Evolutionary conservation across 2,888 invertebrate species (phyloP).

Genomic region (Polia nebulosa): DNA sequence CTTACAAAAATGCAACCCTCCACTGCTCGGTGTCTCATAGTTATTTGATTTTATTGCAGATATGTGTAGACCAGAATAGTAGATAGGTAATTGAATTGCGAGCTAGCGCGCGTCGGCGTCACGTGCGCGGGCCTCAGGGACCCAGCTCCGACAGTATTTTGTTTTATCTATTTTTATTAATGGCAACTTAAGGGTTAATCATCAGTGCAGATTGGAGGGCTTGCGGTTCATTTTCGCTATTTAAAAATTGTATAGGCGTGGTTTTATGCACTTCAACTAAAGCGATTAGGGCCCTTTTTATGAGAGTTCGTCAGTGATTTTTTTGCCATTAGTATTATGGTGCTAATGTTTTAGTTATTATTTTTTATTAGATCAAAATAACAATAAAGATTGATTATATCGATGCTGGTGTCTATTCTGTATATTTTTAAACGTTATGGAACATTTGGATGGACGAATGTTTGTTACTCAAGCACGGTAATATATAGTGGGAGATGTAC

Average conservation of each 20-base stretch:
- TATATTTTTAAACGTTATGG: not conserved
- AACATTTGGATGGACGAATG: too few species aligned
- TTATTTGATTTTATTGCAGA: constrained; percentile 78
- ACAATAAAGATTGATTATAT: not conserved
- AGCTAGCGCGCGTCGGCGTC: constrained; percentile 76
- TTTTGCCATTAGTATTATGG: constrained; percentile 37
- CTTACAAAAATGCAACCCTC: constrained; percentile 50
- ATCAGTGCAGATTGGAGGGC: constrained; percentile 81
- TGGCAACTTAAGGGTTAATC: constrained; percentile 84
- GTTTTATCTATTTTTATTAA: constrained; percentile 90
- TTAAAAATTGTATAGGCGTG: constrained; percentile 62
- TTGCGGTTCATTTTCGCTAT: constrained; percentile 72
- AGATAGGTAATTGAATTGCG: constrained; percentile 86
- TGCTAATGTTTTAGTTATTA: constrained; percentile 33
- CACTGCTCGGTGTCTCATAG: constrained; percentile 66
- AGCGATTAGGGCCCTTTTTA: constrained; percentile 61
- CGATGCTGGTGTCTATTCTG: not conserved
- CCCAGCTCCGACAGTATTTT: constrained; percentile 82
- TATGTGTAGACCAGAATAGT: constrained; percentile 74
- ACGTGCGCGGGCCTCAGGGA: constrained; percentile 80
- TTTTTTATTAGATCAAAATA: constrained; percentile 33
- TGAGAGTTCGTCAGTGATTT: constrained; percentile 46
- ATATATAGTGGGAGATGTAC: too few species aligned
- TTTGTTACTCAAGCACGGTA: too few species aligned
- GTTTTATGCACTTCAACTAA: constrained; percentile 61